Base-by-base conservation (phyloP, 1,140 invertebrate species). In the Euglossa dilemma region DNA sequence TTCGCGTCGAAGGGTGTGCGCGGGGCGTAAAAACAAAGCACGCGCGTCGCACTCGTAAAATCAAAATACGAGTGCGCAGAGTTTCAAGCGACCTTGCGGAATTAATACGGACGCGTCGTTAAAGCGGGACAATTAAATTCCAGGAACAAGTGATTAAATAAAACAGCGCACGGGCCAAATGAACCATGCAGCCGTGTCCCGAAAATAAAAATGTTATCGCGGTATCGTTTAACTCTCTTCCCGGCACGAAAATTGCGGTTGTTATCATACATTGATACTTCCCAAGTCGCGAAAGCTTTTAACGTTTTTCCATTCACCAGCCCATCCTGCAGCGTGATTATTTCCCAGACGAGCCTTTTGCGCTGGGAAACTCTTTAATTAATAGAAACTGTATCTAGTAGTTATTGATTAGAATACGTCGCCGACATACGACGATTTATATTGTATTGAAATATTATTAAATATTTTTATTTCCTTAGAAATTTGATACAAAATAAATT, bases 31-130 rank as follows among this genome's bases (percentile, higher is more conserved):
- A 71, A 71, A 71, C 47, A 28, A 25, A 56, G 59, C 52, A 28
- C 45, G 47, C 66, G 11, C n/a, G 36, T n/a, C 18, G 43, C 54
- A 47, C 64, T 69, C 64, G 76, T 78, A 69, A 69, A 69, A 78
- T 78, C 52, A 14, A 61, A 74, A 75, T 25, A 45, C 61, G 59
- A 43, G 50, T 45, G 59, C 7, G 25, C 36, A 50, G 61, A 74
- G 74, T 74, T 80, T 80, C 67, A 16, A 52, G 36, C 25, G 56
- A 47, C 20, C 23, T 72, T 59, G 56, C 56, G 67, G 28, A 73
- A 81, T 81, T 81, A 74, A 81, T 75, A 56, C 50, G 25, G 12
- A 45, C 50, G 61, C 2, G 50, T 66, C 79, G 71, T 74, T 81
- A 66, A 81, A 81, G 12, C 50, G 28, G n/a, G 7, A 28, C 57